Evolutionary conservation across 2,797 vertebrate genomes (phyloP).

Genomic region (Tapirus indicus): DNA sequence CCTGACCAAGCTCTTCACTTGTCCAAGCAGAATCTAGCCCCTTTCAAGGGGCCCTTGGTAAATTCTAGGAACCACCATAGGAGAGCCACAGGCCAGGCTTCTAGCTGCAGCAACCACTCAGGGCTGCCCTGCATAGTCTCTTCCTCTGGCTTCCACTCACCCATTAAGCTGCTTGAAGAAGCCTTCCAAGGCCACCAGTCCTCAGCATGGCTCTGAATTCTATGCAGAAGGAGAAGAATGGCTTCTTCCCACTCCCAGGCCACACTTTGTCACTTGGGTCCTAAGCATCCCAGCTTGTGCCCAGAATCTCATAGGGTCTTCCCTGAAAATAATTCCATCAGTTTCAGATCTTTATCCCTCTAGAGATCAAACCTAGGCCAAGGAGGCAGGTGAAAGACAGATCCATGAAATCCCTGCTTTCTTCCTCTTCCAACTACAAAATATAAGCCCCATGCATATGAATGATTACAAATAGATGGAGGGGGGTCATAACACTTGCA

Average conservation of each 20-base stretch:
- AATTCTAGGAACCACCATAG: neutral
- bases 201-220: neutral
- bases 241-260: neutral
- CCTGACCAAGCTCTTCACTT: neutral
- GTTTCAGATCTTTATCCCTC: neutral
- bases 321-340: neutral
- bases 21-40: neutral
- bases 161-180: neutral
- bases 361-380: neutral
- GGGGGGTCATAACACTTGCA: neutral
- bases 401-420: neutral
- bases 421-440: neutral
- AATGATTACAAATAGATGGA: neutral
- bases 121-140: neutral
- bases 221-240: neutral
- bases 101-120: neutral
- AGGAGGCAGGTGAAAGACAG: neutral
- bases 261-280: neutral
- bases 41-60: neutral
- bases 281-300: neutral
- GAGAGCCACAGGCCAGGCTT: neutral
- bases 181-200: neutral
- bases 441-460: neutral
- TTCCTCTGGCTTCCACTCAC: neutral
- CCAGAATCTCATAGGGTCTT: neutral